Evolutionary conservation across 2,888 invertebrate genomes (phyloP).

Genomic region (Resseliella maxima): DNA sequence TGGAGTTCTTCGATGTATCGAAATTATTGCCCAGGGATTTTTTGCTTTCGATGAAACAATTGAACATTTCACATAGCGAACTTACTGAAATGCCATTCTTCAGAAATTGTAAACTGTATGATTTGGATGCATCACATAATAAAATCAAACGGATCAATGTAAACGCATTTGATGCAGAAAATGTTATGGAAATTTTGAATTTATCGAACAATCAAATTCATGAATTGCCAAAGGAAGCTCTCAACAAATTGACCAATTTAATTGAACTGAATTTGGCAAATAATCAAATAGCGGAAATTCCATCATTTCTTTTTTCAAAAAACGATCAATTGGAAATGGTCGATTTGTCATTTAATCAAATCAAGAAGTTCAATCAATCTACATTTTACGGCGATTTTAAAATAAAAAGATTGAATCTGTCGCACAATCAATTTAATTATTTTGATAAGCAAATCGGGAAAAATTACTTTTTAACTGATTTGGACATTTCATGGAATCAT

Average conservation of each 20-base stretch:
- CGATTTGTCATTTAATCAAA: not conserved
- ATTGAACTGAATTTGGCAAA: not conserved
- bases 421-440: not conserved
- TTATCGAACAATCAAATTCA: not conserved
- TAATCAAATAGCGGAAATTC: not conserved
- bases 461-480: not conserved
- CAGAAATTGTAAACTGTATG: no score
- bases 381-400: not conserved
- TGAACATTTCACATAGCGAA: no score
- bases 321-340: no score
- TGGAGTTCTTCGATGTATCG: no score
- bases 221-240: not conserved
- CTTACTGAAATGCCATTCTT: no score
- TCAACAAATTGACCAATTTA: not conserved
- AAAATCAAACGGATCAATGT: not conserved
- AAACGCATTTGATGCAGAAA: not conserved
- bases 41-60: no score
- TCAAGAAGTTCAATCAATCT: not conserved
- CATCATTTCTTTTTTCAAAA: no score
- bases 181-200: not conserved
- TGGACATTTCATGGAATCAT: not conserved
- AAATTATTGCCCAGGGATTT: no score
- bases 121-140: not conserved
- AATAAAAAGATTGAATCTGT: not conserved
- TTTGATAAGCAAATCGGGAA: not conserved